Evolutionary conservation across 2,797 vertebrate genomes (phyloP).

Genomic region (Sebastes miniatus): DNA sequence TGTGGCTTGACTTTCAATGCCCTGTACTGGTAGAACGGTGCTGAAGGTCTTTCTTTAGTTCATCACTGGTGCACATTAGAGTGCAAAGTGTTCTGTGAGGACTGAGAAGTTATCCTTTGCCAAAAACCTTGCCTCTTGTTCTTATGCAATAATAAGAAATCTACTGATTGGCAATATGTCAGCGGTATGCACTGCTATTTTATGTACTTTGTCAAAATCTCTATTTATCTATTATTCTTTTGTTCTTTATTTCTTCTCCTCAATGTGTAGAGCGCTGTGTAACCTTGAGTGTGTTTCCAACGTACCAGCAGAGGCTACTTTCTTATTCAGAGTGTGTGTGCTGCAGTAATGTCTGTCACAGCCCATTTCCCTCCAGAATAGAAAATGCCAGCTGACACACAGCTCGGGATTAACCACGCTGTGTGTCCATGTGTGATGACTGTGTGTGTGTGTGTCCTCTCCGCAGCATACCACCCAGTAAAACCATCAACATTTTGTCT

Average conservation of each 20-base stretch:
- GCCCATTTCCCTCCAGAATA: conserved; percentile 64
- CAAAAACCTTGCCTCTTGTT: conserved; percentile 8
- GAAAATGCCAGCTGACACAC: conserved; percentile 66
- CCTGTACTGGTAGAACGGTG: neutral
- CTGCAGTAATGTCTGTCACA: conserved; percentile 68
- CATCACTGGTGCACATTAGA: conserved; percentile 1
- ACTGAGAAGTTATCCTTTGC: conserved; percentile 12
- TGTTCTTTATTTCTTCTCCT: neutral
- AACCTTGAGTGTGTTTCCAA: conserved; percentile 62
- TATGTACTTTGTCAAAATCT: conserved; percentile 3
- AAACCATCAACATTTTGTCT: neutral
- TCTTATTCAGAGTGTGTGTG: conserved; percentile 64
- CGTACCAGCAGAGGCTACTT: conserved; percentile 28
- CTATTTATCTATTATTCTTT: neutral
- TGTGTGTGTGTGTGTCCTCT: neutral
- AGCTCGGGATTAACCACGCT: conserved; percentile 45
- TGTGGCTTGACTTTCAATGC: neutral
- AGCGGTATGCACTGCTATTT: neutral
- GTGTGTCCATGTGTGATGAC: neutral
- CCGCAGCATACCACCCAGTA: neutral
- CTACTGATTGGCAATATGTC: conserved; percentile 13
- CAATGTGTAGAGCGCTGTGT: conserved; percentile 14
- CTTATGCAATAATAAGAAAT: conserved; percentile 56
- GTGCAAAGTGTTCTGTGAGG: conserved; percentile 16
- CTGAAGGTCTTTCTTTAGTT: neutral